Conservation (phyloP, 1,140 invertebrate species). For the Drosophila ohnishii region DNA sequence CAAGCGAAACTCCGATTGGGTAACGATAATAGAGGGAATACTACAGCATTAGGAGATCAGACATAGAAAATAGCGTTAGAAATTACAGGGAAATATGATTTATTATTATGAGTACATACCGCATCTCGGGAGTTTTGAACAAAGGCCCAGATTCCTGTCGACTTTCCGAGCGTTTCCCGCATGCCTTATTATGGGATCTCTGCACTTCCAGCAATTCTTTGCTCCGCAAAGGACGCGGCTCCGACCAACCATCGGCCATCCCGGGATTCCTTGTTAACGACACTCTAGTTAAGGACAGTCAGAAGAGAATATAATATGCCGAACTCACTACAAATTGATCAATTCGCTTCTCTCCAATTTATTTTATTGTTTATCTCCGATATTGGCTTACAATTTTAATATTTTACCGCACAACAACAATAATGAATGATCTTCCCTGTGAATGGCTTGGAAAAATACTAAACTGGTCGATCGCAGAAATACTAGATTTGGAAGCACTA, state of each 20-base stretch:
- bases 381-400: background rate
- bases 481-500: background rate
- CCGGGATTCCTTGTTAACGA: background rate
- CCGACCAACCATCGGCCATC: background rate
- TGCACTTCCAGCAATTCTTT: constrained; percentile 31
- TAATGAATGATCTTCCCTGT: background rate
- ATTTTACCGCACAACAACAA: constrained; percentile 3
- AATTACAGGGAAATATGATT: background rate
- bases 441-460: background rate
- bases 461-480: background rate
- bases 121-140: background rate
- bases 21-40: background rate
- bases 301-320: no score
- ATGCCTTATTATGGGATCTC: background rate
- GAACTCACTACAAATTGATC: background rate
- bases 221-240: constrained; percentile 12
- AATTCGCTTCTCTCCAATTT: background rate
- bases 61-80: no score
- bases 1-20: background rate
- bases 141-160: background rate
- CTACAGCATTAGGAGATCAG: background rate
- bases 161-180: background rate
- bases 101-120: background rate
- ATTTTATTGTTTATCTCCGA: no score
- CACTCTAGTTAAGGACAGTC: background rate